A percentile compares a stretch with the other conserved stretches of the same genome.
These are phyloP conservation scores for Empidonax alnorum DNA, from an alignment of 2,113 vertebrate genomes.

Conservation along the genomic window DNA sequence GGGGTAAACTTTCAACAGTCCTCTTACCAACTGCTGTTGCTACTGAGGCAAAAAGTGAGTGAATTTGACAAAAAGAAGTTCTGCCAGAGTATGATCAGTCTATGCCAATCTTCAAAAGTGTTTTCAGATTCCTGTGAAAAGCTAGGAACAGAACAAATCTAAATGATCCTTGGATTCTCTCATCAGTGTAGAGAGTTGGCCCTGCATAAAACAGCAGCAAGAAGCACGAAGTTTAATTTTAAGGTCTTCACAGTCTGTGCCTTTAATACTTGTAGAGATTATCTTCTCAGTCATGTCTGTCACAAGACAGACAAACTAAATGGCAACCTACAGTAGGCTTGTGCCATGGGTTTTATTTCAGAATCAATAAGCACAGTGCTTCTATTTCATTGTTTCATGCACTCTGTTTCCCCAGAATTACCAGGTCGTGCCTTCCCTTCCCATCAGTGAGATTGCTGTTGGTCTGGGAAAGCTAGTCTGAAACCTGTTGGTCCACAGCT, in stretches of 20 bases:
- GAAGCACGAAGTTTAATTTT: background rate
- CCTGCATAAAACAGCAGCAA: background rate
- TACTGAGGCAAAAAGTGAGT: background rate
- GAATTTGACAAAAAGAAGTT: background rate
- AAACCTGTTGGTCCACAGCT: background rate
- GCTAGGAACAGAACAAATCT: background rate
- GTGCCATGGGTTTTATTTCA: background rate
- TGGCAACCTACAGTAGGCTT: background rate
- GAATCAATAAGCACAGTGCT: background rate
- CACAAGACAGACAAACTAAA: background rate
- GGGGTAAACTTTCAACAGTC: background rate
- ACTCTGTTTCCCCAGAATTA: background rate
- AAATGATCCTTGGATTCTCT: background rate
- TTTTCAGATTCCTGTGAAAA: background rate
- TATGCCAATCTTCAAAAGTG: background rate
- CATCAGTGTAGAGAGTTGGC: background rate
- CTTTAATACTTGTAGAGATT: background rate
- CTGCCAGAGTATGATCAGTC: background rate
- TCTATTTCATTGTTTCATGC: background rate
- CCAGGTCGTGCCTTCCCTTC: background rate
- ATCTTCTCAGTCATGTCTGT: background rate
- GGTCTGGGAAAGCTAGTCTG: background rate
- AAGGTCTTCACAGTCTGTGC: background rate
- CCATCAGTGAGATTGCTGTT: background rate
- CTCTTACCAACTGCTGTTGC: background rate